Base-by-base conservation (phyloP, 2,797 vertebrate species). In the Pseudochirops cupreus region DNA sequence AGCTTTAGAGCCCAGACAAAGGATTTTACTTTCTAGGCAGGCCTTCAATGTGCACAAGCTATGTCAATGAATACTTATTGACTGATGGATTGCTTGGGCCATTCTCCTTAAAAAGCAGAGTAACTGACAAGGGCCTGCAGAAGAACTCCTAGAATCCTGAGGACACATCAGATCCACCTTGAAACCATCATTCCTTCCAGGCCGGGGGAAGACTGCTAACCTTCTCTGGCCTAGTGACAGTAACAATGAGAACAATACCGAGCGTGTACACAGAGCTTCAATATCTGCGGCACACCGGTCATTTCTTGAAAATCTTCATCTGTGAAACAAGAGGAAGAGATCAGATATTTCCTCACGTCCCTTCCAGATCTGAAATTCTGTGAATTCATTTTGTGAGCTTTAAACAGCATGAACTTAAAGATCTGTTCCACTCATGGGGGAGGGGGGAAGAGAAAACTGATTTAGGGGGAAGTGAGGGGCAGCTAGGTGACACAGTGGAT, bases 111-210 rank as follows among this genome's bases (percentile, higher is more conserved):
- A 21, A 21, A 74, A 74, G 62, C n/a, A 39, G 6, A 74, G 46
- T 82, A 50, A 87, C 24, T 46, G 39, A 26, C 39, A 87, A 87
- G 21, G 4, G 39, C 21, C 18, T 29, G 3, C 59, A 46, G 9
- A 29, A 31, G 57, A 91, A 90, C 14, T 56, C 94, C 82, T 46
- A 94, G 90, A 39, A 56, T 82, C 26, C 54, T 93, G 54, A 91
- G 16, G 21, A 28, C 55, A 90, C 46, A 11, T 1, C 13, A 57
- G 90, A 5, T 46, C 94, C 10, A 87, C 24, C 50, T 56, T 97
- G 56, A 56, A 92, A 24, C 89, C 53, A 53, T 52, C 57, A n/a
- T 50, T 87, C 74, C 39, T 50, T 87, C 74, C 24, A 87, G 39
- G 10, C 10, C 74, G 28, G 21, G 24, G 39, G 39, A 50, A 26